Evolutionary conservation across 2,888 invertebrate species (phyloP), one percentile per base, ranked within the genome.

Genomic region (Melolontha melolontha): DNA sequence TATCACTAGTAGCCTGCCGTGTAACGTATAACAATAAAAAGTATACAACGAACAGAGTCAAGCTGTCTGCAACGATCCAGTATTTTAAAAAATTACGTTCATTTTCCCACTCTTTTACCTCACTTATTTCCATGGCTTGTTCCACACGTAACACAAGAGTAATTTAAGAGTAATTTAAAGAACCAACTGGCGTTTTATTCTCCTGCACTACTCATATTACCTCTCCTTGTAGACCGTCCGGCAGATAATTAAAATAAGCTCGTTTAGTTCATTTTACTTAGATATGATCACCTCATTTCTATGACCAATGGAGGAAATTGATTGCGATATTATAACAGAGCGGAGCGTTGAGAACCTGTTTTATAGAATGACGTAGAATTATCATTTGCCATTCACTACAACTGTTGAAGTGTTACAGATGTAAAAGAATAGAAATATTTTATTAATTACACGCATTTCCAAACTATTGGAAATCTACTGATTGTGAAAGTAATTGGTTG

Each of bases 201-300:
- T 34, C 34, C 4, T 34, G 10, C 34, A 34, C 10, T 34, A 5
- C 34, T 34, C 34, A 34, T 10, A 10, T 34, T 34, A 34, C 34
- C 34, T 34, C 10, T 34, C 8, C 34, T 34, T 34, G 34, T 34
- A 34, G 34, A 34, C 34, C 34, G 34, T 10, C 34, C 6, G 7
- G 34, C 34, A 5, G 22, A 6, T 57, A 57, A 57, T 57, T 57
- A 57, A 57, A 57, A 57, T 27, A 27, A 57, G 22, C 29, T 42
- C 22, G 57, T 57, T 55, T 29, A 44, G 57, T 57, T 57, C 17
- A 12, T 57, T 57, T 57, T 57, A 57, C 42, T 57, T 27, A 44
- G 57, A 57, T 57, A 57, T 57, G 57, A 57, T 57, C 57, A 57
- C 57, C 57, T 57, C 57, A 57, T 57, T 57, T 42, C 57, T 42